Percentiles rank a stretch among this genome's conserved stretches.
Evolutionary conservation across 1,140 invertebrate genomes (phyloP).

Genomic region (Listronotus bonariensis): DNA sequence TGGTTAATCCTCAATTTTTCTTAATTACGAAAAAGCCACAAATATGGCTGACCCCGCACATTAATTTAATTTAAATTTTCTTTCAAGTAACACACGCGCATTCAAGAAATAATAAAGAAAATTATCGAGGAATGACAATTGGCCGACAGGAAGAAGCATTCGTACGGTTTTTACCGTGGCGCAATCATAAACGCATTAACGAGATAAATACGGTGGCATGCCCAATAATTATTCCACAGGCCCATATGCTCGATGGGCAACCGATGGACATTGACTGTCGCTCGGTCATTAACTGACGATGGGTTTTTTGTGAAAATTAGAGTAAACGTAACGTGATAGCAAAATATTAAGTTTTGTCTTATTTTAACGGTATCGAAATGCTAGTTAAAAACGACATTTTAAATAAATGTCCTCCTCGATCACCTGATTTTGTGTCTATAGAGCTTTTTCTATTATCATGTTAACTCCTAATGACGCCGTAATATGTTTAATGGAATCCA

Average conservation of each 20-base stretch:
- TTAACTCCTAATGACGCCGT: no score
- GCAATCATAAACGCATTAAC: conserved; percentile 34
- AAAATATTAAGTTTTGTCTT: no score
- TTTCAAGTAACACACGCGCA: neutral
- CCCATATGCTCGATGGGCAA: conserved; percentile 28
- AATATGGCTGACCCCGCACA: no score
- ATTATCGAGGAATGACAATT: conserved; percentile 27
- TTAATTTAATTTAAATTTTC: no score
- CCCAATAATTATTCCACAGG: conserved; percentile 27
- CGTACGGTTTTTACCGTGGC: conserved; percentile 27
- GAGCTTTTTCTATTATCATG: no score
- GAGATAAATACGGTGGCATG: conserved; percentile 27
- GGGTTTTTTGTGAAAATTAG: conserved; percentile 20
- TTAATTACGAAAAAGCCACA: no score
- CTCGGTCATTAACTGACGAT: conserved; percentile 22
- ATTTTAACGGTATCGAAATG: no score
- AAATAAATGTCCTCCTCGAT: no score
- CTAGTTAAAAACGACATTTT: no score
- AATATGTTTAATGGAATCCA: no score
- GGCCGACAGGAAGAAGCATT: conserved; percentile 28
- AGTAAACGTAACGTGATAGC: neutral
- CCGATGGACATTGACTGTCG: conserved; percentile 16
- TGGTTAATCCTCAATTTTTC: no score
- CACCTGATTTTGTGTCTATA: no score
- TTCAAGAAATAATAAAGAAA: conserved; percentile 22